Conservation (phyloP, 37 sponge, comb jelly and placozoan genomes). For the Oopsacas minuta region DNA sequence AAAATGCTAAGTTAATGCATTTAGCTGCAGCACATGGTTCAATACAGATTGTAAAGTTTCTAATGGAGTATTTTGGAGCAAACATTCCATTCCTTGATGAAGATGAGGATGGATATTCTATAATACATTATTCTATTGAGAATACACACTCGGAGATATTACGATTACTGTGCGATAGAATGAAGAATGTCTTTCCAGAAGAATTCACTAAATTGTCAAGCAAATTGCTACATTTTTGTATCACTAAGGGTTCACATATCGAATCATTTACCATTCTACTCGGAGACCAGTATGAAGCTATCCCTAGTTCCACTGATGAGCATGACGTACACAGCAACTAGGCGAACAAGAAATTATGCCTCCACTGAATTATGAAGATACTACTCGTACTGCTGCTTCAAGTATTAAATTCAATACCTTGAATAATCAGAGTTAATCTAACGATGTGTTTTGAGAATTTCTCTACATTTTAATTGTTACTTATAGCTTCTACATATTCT, state of each 20-base stretch:
- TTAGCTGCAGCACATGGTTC: not conserved
- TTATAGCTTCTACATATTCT: too few species aligned
- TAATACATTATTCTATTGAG: not conserved
- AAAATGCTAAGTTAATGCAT: not conserved
- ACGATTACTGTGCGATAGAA: not conserved
- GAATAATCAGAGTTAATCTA: too few species aligned
- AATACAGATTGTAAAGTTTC: not conserved
- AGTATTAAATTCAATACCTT: too few species aligned
- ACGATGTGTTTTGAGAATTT: too few species aligned
- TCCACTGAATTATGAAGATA: too few species aligned
- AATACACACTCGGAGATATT: not conserved
- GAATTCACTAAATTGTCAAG: not conserved
- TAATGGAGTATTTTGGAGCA: not conserved
- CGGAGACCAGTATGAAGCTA: not conserved
- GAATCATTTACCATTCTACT: not conserved
- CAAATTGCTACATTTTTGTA: not conserved
- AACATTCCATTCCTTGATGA: not conserved
- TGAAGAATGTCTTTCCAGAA: not conserved
- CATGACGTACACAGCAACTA: too few species aligned
- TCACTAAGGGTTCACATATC: not conserved
- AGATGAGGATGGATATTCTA: not conserved
- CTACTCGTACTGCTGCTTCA: too few species aligned
- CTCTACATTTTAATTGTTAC: too few species aligned
- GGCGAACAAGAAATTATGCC: too few species aligned
- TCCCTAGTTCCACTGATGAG: not conserved